phyloP scores from a whole-genome alignment of 2,888 invertebrate genomes.

The Drosophila pseudotalamancana region DNA sequence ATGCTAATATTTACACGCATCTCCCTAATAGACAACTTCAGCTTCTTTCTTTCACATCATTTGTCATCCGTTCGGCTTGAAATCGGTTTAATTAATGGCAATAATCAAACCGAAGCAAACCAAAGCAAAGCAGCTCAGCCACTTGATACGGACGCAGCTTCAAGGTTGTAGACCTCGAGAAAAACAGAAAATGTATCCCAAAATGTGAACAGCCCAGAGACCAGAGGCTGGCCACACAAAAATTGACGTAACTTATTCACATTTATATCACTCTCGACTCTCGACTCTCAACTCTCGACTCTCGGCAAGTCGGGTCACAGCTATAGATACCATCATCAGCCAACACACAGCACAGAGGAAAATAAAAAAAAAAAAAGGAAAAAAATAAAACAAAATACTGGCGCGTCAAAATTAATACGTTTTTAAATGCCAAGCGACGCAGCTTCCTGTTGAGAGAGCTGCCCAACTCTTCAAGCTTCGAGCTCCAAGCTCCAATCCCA shows the following conservation, averaged over 20 bases:
- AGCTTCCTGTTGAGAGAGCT: constrained; percentile 70
- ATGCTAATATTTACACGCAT: constrained; percentile 70
- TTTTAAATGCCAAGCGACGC: constrained; percentile 78
- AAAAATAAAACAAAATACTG: constrained; percentile 33
- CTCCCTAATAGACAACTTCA: constrained; percentile 15
- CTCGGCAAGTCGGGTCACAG: constrained; percentile 36
- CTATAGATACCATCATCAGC: constrained; percentile 75
- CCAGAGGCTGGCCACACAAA: constrained; percentile 15
- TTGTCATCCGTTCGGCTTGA: constrained; percentile 58
- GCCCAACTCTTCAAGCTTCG: constrained; percentile 7
- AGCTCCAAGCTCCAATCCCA: neutral
- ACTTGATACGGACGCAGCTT: constrained; percentile 22
- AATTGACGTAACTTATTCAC: constrained; percentile 80
- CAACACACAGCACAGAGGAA: too few species aligned
- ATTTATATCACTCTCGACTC: constrained; percentile 71
- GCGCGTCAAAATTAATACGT: constrained; percentile 80
- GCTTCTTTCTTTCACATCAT: constrained; percentile 59
- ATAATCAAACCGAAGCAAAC: constrained; percentile 65
- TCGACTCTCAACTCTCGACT: too few species aligned
- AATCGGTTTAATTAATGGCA: constrained; percentile 69
- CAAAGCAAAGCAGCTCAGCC: constrained; percentile 24
- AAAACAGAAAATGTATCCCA: constrained; percentile 25
- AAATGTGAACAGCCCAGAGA: constrained; percentile 28
- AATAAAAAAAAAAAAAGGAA: constrained; percentile 21
- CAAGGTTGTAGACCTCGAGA: constrained; percentile 73